Base-by-base conservation (phyloP, 1,140 invertebrate genomes). In the Dryas iulia region DNA sequence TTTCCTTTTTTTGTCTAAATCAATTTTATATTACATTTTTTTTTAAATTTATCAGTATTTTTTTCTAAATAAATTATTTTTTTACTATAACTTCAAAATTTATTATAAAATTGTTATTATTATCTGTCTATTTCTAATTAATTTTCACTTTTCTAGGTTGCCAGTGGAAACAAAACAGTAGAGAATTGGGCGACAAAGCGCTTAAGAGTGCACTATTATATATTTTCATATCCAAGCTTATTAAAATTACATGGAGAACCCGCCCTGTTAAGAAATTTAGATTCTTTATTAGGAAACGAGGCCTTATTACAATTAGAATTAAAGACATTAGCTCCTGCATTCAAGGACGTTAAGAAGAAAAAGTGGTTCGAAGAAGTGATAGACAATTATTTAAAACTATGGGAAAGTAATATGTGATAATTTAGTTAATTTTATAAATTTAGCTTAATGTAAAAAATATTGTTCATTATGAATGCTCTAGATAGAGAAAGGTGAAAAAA, bases 281-380 rank as follows among this genome's bases (percentile, higher is more conserved):
- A 97, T 82, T 91, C 91, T 1, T 86, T 97, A 47, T 88, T 97
- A 30, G 94, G 94, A n/a, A 96, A 97, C 78, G 97, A 97, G 87
- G 96, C 96, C 4, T 93, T 97, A 59, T 89, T 97, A 33, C 95
- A 97, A 87, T 86, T 97, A 64, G 94, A 97, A 76, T 89, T 97
- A 77, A 95, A 95, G 74, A 95, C 96, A 52, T 90, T 97, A 60
- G 94, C 95, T 28, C 94, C 95, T 1, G 94, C 95, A 0, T 96
- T 97, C 77, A 95, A 95, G 68, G 94, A 97, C 71, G 91, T 89
- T 2, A 87, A 93, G 7, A 95, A 96, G 79, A 93, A 94, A 77
- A 93, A 95, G 73, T 97, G 96, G 96, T 97, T 97, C 88, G 94
- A 96, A 65, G 96, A 97, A 92, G 95, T 97, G 39, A 94, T 97